Evolutionary conservation across 2,888 invertebrate species (phyloP), one percentile per base, ranked within the genome.

Genomic region (Agrotis clavis): DNA sequence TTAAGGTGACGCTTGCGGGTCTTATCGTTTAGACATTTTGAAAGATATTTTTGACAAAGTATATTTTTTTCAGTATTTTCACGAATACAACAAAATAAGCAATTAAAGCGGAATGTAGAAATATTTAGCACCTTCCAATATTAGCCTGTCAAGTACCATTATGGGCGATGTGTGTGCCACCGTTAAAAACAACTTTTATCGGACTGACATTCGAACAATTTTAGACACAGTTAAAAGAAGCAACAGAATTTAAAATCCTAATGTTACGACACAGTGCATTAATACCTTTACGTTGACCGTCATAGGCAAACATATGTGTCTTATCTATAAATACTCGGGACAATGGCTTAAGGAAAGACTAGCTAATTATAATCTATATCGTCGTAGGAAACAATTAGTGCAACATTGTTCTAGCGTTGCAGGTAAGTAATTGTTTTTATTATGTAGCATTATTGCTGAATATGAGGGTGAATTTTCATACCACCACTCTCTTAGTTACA

Each of bases 251-350:
- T 13, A 0, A 41, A 41, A 47, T 16, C 5, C 18, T 0, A 41
- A 0, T 61, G 50, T 19, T 78, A 69, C 78, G 16, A 16, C 11
- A 16, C 25, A 79, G 72, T 76, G 74, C 18, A 21, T 25, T 4
- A 5, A 5, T 5, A 63, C 18, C 77, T 41, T 81, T 63, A 77
- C 59, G 71, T 72, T 85, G 87, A 86, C 87, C 85, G 85, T 85
- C 87, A 86, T 77, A 80, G 79, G 66, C 69, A 53, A 81, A 74
- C 84, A 87, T 80, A 75, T 87, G 87, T 82, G 87, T 85, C 74
- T 81, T 74, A 66, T 79, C 82, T 86, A 87, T 79, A 87, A 86
- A 86, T 87, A 87, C 30, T 47, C 69, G 76, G 69, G 77, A 87
- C 86, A 86, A 86, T 87, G 83, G 86, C 79, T 80, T 80, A 79